Conservation (phyloP, 2,797 vertebrate species). For the Taeniopygia guttata region DNA sequence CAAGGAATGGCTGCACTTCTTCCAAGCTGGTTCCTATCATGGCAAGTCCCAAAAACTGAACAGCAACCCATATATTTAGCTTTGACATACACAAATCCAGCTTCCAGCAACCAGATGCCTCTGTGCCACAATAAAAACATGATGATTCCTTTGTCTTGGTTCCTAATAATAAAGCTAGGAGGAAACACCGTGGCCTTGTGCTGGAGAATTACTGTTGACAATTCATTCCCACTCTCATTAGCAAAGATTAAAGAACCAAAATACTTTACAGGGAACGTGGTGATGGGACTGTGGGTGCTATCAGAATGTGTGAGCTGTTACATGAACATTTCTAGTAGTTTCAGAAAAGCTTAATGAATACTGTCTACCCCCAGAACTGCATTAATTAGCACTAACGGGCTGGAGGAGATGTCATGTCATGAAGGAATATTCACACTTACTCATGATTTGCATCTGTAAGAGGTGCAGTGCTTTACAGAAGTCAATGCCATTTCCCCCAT, state of each 20-base stretch:
- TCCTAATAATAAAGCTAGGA: background rate
- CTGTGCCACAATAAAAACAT: background rate
- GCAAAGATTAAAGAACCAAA: slow-evolving; percentile 29
- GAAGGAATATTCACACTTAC: slow-evolving; percentile 42
- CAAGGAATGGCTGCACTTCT: background rate
- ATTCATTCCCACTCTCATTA: slow-evolving; percentile 1
- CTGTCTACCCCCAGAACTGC: slow-evolving; percentile 22
- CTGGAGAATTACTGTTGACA: background rate
- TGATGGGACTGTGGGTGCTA: slow-evolving; percentile 4
- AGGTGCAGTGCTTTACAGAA: background rate
- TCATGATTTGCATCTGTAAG: slow-evolving; percentile 12
- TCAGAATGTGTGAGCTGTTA: slow-evolving; percentile 51
- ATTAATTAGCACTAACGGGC: slow-evolving; percentile 52
- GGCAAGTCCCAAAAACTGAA: background rate
- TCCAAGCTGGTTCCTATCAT: background rate
- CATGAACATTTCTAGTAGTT: slow-evolving; percentile 45
- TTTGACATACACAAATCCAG: background rate
- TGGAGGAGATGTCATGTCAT: slow-evolving; percentile 21
- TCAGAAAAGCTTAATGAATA: slow-evolving; percentile 59
- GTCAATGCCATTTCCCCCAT: background rate
- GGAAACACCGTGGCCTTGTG: background rate
- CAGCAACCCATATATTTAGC: background rate
- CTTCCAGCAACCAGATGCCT: background rate
- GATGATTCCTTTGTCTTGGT: background rate
- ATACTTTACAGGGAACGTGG: background rate